Base-by-base conservation (phyloP, 1,140 invertebrate genomes). In the Steinernema khuongi region DNA sequence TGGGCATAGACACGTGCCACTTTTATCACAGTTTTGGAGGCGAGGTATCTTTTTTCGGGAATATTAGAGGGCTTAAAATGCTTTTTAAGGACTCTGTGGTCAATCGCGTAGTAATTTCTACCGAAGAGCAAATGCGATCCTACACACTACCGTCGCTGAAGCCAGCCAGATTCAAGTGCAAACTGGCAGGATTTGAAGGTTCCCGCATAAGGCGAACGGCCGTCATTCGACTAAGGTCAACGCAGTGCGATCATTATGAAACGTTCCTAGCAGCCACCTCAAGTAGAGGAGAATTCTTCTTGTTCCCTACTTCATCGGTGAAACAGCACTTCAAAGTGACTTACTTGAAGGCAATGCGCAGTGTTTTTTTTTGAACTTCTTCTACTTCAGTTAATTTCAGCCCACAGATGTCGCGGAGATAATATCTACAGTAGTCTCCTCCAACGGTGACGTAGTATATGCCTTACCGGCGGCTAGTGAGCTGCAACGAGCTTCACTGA, bases 271-370 rank as follows among this genome's bases (percentile, higher is more conserved):
- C 26, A 4, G 22, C 22, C 50, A 60, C 50, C 7, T 17, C 50
- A 22, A 60, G 26, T 26, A 60, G 50, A 60, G 50, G 50, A 11
- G 50, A 60, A 26, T 60, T 60, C 19, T 60, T 60, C 26, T 60
- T 60, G 14, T 60, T 60, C 19, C 22, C 22, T 26, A 17, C 26
- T 2, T 60, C 50, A 7, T 60, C 50, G 11, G 14, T 22, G 50
- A 60, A 60, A 26, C 50, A 60, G 50, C 50, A 60, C 26, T 60
- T 60, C 50, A 60, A 60, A 26, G 50, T 60, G 4, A 60, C 50
- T 7, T 60, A 60, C 26, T 26, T 60, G 19, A 60, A 22, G 2
- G 50, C 26, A 60, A 7, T 60, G 7, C 19, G 50, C 14, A 7
- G 4, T 60, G 11, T 60, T 14, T 26, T 60, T 22, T 11, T 2